phyloP scores from a whole-genome alignment of 2,888 invertebrate genomes.

The Epirrhoe tristata region DNA sequence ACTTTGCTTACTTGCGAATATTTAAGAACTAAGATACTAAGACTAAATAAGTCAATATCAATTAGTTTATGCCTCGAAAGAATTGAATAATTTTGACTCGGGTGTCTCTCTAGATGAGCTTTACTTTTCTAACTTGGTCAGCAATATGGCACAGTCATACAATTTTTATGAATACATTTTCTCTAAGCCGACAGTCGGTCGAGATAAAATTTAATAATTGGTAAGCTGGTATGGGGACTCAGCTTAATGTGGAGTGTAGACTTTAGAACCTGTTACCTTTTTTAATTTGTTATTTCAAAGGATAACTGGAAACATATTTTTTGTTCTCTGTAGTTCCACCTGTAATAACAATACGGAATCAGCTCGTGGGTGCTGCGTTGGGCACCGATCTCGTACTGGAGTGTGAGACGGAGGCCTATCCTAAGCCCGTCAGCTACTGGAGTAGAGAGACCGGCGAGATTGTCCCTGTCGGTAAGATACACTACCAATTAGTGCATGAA shows the following conservation, averaged over 20 bases:
- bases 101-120: background rate
- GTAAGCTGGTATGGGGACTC: background rate
- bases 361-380: constrained; percentile 91
- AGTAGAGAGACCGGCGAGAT: constrained; percentile 90
- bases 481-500: background rate
- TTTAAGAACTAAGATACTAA: no score
- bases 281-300: no score
- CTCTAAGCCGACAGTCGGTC: background rate
- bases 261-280: background rate
- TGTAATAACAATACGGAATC: constrained; percentile 93
- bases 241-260: background rate
- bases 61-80: background rate
- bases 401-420: constrained; percentile 93
- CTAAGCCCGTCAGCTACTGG: constrained; percentile 95
- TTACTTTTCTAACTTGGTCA: background rate
- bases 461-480: constrained; percentile 89
- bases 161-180: constrained; percentile 4
- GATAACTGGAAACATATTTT: background rate
- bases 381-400: constrained; percentile 91
- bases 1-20: no score
- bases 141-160: background rate
- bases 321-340: constrained; percentile 88
- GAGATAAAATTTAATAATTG: background rate
- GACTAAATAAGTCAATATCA: no score
- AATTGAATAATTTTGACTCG: background rate